phyloP scores from a whole-genome alignment of 2,888 invertebrate genomes.

The Megamerina dolium region DNA sequence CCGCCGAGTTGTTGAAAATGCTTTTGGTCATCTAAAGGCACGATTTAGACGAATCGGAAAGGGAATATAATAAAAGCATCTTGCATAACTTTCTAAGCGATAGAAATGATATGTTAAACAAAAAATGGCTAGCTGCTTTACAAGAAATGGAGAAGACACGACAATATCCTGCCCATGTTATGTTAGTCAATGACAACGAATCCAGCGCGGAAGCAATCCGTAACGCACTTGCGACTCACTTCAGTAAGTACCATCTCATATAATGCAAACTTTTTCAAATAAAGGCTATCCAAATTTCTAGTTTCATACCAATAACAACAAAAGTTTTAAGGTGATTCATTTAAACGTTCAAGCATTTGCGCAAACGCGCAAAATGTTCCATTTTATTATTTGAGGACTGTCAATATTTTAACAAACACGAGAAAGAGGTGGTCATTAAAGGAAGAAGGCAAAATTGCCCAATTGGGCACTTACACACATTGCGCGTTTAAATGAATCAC shows the following conservation, averaged over 20 bases:
- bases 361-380: no score
- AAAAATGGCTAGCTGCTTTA: slow-evolving; percentile 5
- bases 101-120: slow-evolving; percentile 5
- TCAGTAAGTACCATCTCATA: slow-evolving; percentile 7
- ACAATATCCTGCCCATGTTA: background rate
- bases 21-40: slow-evolving; percentile 10
- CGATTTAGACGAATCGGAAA: slow-evolving; percentile 8
- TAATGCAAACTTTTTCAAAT: background rate
- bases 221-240: slow-evolving; percentile 2
- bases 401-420: no score
- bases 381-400: no score
- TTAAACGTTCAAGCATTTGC: no score
- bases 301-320: no score
- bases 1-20: slow-evolving; percentile 8
- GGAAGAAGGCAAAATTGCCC: no score
- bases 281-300: background rate
- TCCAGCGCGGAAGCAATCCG: slow-evolving; percentile 7
- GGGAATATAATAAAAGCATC: no score
- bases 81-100: slow-evolving; percentile 11
- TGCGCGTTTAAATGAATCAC: no score
- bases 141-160: slow-evolving; percentile 4
- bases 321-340: no score
- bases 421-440: no score
- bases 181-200: slow-evolving; percentile 1
- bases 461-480: no score